phyloP scores from a whole-genome alignment of 2,113 vertebrate species.

The Mungos mungo region DNA sequence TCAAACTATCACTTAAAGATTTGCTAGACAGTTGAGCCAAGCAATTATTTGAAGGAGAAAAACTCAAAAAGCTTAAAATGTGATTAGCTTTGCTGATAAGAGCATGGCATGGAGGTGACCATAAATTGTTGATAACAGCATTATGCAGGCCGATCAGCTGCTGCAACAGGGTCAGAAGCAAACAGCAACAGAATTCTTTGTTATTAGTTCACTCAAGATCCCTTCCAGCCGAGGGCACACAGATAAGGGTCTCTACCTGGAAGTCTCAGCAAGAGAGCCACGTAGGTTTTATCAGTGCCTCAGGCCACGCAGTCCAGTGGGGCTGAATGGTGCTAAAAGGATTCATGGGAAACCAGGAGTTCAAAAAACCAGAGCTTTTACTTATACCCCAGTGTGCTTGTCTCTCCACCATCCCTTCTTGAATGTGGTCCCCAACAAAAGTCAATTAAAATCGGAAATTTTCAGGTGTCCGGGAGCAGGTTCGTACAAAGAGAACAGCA shows the following conservation, averaged over 20 bases:
- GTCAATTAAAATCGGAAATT: neutral
- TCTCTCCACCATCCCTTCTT: neutral
- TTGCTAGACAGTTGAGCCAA: constrained; percentile 6
- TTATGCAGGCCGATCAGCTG: neutral
- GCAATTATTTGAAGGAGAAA: constrained; percentile 24
- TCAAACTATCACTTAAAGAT: neutral
- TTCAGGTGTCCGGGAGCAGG: neutral
- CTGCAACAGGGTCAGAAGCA: neutral
- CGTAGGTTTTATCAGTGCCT: neutral
- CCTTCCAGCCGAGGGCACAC: neutral
- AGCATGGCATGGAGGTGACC: neutral
- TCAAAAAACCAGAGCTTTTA: neutral
- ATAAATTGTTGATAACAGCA: constrained; percentile 5
- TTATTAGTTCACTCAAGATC: neutral
- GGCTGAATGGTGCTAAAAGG: neutral
- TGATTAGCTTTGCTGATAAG: constrained; percentile 53
- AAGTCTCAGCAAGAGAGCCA: neutral
- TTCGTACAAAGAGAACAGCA: neutral
- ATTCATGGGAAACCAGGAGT: neutral
- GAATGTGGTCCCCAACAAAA: neutral
- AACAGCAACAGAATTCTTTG: neutral
- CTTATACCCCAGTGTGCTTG: fast-evolving
- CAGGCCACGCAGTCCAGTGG: neutral
- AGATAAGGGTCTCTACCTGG: neutral
- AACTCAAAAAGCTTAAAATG: constrained; percentile 51